phyloP scores from a whole-genome alignment of 1,140 invertebrate genomes.

The Drosophila nigrodunni region DNA sequence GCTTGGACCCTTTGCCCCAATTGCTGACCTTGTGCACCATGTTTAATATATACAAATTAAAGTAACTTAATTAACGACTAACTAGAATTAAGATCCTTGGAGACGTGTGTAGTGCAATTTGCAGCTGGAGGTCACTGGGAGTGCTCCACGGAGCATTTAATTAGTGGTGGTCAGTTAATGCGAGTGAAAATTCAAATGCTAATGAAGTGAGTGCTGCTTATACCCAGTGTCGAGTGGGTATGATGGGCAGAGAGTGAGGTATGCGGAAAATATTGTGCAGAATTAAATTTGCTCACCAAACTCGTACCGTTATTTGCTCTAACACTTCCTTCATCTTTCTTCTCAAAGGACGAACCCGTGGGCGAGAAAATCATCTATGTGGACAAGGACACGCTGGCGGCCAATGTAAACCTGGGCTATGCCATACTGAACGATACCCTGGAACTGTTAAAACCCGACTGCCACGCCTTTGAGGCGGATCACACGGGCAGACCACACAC shows the following conservation, averaged over 20 bases:
- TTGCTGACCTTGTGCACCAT: constrained; percentile 62
- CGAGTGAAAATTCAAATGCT: constrained; percentile 66
- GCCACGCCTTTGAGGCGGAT: constrained; percentile 81
- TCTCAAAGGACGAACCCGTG: constrained; percentile 59
- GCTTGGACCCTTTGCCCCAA: constrained; percentile 12
- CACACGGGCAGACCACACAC: constrained; percentile 75
- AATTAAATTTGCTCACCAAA: no score
- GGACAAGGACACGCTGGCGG: constrained; percentile 76
- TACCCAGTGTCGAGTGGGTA: no score
- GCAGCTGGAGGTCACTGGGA: constrained; percentile 36
- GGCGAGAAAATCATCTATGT: constrained; percentile 78
- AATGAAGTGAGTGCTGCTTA: constrained; percentile 47
- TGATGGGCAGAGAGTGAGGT: no score
- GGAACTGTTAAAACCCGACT: constrained; percentile 61
- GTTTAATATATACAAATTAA: constrained; percentile 6
- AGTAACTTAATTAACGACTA: constrained; percentile 49
- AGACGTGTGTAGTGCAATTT: constrained; percentile 50
- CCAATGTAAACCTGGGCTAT: constrained; percentile 71
- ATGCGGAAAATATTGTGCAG: no score
- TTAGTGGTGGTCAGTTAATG: constrained; percentile 70
- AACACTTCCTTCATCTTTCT: background rate
- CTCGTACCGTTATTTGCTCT: no score
- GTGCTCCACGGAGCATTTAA: constrained; percentile 56
- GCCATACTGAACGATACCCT: constrained; percentile 69
- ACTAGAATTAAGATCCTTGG: constrained; percentile 53